Evolutionary conservation across 1,140 invertebrate genomes (phyloP), one percentile per base, ranked within the genome.

Genomic region (Cotesia vestalis): DNA sequence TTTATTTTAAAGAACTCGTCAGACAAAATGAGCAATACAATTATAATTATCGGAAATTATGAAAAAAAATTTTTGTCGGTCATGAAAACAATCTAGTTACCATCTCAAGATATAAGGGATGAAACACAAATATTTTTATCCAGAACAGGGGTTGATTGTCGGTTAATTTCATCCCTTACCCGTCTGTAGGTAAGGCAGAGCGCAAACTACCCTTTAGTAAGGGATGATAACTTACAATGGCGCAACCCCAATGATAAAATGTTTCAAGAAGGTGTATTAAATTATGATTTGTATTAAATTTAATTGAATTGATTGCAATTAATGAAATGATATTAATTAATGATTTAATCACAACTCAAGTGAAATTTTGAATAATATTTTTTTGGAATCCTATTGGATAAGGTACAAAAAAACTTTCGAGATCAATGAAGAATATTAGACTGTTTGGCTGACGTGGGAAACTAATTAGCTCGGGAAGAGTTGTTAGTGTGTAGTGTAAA

Each of bases 131-230:
- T 27, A 27, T 27, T 27, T 27, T 27, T 27, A 27, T 27, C 6
- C 11, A 46, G 40, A 6, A 46, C 40, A 5, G 40, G 55, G 72
- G 61, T 69, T 14, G 27, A 55, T 46, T 46, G 40, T 8, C 40
- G 40, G 40, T 46, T 11, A 27, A 51, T 70, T 38, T 12, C 73
- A 72, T 78, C 73, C 78, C 77, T 80, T 83, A 83, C 76, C 81
- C 75, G n/a, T 38, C 80, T 57, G 80, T 78, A 75, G 85, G 76
- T 86, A 86, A 85, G 81, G 81, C 82, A 86, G 84, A 74, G 67
- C 72, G 75, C 60, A 27, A 36, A 35, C 35, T n/a, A n/a, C 14
- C 14, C 12, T 46, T 46, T 11, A 6, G 6, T 46, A 46, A 46
- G 40, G 40, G 40, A 46, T 46, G 40, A 46, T 46, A 46, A 46